A percentile compares a stretch with the other conserved stretches of the same genome.
These are phyloP conservation scores for Novumbra hubbsi DNA, from an alignment of 2,797 vertebrate genomes.

Conservation along the genomic window DNA sequence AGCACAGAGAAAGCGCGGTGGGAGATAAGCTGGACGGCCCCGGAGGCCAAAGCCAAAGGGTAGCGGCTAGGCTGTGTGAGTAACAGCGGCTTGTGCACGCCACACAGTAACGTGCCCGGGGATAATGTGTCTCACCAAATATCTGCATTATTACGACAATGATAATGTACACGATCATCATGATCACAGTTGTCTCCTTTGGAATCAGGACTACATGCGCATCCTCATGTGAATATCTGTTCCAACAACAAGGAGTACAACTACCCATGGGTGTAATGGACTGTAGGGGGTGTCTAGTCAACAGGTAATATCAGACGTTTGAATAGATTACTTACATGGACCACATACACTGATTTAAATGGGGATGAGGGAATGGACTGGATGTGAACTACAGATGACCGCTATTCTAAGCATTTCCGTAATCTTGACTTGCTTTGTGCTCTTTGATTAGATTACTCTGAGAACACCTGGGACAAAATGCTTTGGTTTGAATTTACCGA, in stretches of 20 bases:
- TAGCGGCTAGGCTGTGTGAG: constrained; percentile 16
- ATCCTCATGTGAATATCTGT: constrained; percentile 3
- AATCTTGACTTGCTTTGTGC: constrained; percentile 71
- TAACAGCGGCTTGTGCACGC: constrained; percentile 36
- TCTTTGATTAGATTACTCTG: constrained; percentile 59
- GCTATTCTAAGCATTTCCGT: constrained; percentile 31
- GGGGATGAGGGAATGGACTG: constrained; percentile 14
- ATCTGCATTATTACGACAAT: constrained; percentile 18
- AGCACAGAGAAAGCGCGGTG: constrained; percentile 41
- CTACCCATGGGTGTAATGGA: constrained; percentile 24
- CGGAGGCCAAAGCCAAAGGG: constrained; percentile 34
- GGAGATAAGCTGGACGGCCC: constrained; percentile 11
- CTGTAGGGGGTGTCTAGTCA: constrained; percentile 5
- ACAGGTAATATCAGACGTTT: constrained; percentile 3
- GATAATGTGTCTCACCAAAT: constrained; percentile 36
- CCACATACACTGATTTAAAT: constrained; percentile 37
- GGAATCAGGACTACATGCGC: constrained; percentile 18
- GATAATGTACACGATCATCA: neutral
- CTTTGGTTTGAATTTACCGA: constrained; percentile 69
- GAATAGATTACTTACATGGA: constrained; percentile 31
- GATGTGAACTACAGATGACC: constrained; percentile 1
- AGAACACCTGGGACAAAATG: constrained; percentile 52
- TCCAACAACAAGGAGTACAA: constrained; percentile 29
- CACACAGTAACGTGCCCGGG: constrained; percentile 22
- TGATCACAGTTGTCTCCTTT: constrained; percentile 31